Base-by-base conservation (phyloP, 2,113 vertebrate species). In the Dromas ardeola region DNA sequence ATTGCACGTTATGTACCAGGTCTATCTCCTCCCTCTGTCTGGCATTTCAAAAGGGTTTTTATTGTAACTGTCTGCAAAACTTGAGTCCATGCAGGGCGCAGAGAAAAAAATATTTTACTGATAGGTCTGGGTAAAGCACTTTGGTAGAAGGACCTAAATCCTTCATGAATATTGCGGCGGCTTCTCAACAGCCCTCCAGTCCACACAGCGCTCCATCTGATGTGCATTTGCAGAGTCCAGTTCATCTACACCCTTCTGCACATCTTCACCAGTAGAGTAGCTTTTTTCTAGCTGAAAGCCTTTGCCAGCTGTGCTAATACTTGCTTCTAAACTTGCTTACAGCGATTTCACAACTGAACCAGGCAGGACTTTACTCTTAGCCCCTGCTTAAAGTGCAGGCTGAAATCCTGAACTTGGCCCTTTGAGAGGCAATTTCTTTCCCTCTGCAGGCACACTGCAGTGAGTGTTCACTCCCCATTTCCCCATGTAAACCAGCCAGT, bases 301-400 rank as follows among this genome's bases (percentile, higher is more conserved):
- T 87, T 85, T 94, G 93, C 91, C 92, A 82, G 95, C 81, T 96
- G 70, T 90, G 70, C 87, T 95, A 94, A 87, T 79, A 69, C 93
- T 93, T 85, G 81, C 90, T 94, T 90, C 80, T 82, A 80, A 94
- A 87, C 90, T 87, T 72, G 91, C 87, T 93, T 79, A 42, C 96
- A 92, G 90, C 73, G 90, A 94, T 96, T 96, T 94, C 96, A 96
- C 94, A 97, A 96, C 69, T 94, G 81, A 84, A 88, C 61, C 92
- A 93, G 87, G 66, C 93, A 95, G 96, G 85, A 95, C 85, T 96
- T 96, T 91, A 93, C 89, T 96, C 92, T 94, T 65, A 96, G 70
- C 66, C 74, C 34, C 71, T 94, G 96, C 96, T 95, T 94, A 40
- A 82, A 87, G 78, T 66, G 86, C 83, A 91, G 80, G 30, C 77